phyloP scores from a whole-genome alignment of 1,140 invertebrate genomes.

The Zaprionus tsacasi region DNA sequence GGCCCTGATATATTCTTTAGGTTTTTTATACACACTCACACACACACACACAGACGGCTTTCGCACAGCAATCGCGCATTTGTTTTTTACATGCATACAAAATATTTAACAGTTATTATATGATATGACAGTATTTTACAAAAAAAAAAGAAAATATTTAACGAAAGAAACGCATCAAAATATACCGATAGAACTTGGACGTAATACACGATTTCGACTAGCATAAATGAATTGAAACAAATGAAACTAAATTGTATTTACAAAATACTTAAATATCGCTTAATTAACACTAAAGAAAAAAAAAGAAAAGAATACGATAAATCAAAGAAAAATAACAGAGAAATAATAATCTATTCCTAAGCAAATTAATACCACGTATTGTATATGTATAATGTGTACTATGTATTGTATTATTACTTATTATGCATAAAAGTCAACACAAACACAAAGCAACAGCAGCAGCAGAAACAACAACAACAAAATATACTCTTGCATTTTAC shows the following conservation, averaged over 20 bases:
- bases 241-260: conserved; percentile 73
- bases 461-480: conserved; percentile 56
- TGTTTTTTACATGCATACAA: conserved; percentile 71
- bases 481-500: conserved; percentile 83
- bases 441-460: conserved; percentile 59
- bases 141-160: conserved; percentile 39
- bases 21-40: conserved; percentile 10
- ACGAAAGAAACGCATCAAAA: conserved; percentile 37
- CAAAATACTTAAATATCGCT: conserved; percentile 78
- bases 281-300: conserved; percentile 52
- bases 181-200: conserved; percentile 59
- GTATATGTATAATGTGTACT: conserved; percentile 48
- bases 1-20: conserved; percentile 9
- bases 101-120: conserved; percentile 67
- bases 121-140: conserved; percentile 64
- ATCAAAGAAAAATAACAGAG: conserved; percentile 20
- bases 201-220: conserved; percentile 61
- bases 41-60: conserved; percentile 41
- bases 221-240: conserved; percentile 77
- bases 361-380: conserved; percentile 56
- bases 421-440: conserved; percentile 66
- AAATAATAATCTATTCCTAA: conserved; percentile 62
- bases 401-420: conserved; percentile 71
- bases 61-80: conserved; percentile 74
- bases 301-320: conserved; percentile 19